These are phyloP conservation scores for Thera britannica DNA, from an alignment of 2,888 invertebrate genomes.

Conservation along the genomic window DNA sequence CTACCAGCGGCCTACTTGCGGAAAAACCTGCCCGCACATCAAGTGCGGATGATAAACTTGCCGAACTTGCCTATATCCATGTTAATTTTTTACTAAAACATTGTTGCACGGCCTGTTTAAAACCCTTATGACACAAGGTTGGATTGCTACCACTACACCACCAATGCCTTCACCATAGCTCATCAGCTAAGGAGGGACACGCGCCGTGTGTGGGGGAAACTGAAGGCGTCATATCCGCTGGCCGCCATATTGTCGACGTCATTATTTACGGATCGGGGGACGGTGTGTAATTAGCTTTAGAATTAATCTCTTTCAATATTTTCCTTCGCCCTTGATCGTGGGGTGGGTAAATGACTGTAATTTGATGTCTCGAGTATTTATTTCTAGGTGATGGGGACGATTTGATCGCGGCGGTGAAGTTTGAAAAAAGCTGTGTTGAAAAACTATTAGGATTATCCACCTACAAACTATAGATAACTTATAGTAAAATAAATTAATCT, in stretches of 20 bases:
- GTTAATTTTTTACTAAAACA: too few relatives aligned
- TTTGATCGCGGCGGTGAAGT: too few relatives aligned
- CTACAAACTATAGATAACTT: too few relatives aligned
- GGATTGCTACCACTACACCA: background rate
- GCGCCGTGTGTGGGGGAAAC: slow-evolving; percentile 40
- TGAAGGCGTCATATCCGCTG: slow-evolving; percentile 30
- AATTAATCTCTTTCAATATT: slow-evolving; percentile 52
- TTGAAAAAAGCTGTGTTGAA: too few relatives aligned
- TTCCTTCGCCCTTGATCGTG: slow-evolving; percentile 30
- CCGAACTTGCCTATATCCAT: too few relatives aligned
- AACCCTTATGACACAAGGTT: too few relatives aligned
- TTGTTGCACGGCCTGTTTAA: too few relatives aligned
- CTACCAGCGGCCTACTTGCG: too few relatives aligned
- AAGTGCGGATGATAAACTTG: too few relatives aligned
- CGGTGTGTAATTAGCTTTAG: slow-evolving; percentile 58
- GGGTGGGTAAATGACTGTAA: slow-evolving; percentile 24
- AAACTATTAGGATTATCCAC: too few relatives aligned
- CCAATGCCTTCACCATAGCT: slow-evolving; percentile 18
- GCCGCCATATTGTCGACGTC: slow-evolving; percentile 55
- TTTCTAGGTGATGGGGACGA: background rate
- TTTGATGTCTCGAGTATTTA: slow-evolving; percentile 8
- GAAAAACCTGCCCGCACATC: too few relatives aligned
- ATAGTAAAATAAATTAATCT: too few relatives aligned
- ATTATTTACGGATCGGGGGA: slow-evolving; percentile 57
- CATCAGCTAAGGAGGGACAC: slow-evolving; percentile 33